Evolutionary conservation across 2,797 vertebrate species (phyloP).

Genomic region (Sciaenops ocellatus): DNA sequence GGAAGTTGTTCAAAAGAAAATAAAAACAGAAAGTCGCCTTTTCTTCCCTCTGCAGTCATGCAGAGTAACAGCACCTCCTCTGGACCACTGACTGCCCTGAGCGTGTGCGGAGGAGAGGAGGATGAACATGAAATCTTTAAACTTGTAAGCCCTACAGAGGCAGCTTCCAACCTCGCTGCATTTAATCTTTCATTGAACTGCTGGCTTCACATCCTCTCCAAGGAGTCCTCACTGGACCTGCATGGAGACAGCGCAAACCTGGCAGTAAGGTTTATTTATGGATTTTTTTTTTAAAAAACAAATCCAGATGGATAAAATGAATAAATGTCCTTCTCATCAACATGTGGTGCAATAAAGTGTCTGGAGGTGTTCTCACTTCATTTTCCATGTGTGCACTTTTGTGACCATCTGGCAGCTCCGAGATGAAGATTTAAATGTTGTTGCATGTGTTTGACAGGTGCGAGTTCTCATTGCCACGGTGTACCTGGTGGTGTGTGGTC

Average conservation of each 20-base stretch:
- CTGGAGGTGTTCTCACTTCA: not conserved
- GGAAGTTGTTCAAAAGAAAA: not conserved
- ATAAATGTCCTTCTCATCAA: not conserved
- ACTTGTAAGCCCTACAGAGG: constrained; percentile 64
- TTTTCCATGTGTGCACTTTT: not conserved
- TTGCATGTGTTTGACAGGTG: constrained; percentile 68
- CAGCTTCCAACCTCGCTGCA: constrained; percentile 48
- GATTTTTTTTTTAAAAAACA: not conserved
- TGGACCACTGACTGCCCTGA: constrained; percentile 39
- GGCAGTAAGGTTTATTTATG: constrained; percentile 61
- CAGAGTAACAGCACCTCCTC: constrained; percentile 76
- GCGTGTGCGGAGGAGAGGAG: constrained; percentile 73
- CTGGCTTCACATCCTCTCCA: constrained; percentile 86
- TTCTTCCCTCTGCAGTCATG: constrained; percentile 61
- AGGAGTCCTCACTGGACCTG: constrained; percentile 79
- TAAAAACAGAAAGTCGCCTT: not conserved
- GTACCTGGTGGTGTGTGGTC: constrained; percentile 85
- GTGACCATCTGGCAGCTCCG: not conserved
- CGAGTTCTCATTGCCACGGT: constrained; percentile 82
- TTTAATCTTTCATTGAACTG: constrained; percentile 83
- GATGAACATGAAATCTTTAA: constrained; percentile 71
- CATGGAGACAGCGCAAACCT: constrained; percentile 82
- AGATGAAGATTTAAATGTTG: not conserved
- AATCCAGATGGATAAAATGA: not conserved
- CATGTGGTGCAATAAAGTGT: not conserved